Percentiles rank a stretch among this genome's conserved stretches.
phyloP scores from a whole-genome alignment of 2,888 invertebrate genomes.

The Saturnia pavonia region DNA sequence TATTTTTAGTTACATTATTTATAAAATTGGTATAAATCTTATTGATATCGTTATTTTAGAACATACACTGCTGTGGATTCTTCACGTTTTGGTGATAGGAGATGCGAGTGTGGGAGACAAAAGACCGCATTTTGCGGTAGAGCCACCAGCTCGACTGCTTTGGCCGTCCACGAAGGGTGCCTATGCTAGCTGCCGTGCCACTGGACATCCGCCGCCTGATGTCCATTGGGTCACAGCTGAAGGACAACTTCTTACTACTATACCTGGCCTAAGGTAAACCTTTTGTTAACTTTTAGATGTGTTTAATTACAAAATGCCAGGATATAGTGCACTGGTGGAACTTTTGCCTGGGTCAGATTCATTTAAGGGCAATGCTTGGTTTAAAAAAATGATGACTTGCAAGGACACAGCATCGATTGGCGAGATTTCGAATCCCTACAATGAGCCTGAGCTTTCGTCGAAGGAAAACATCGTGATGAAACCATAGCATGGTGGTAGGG shows the following conservation, averaged over 20 bases:
- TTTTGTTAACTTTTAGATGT: not conserved
- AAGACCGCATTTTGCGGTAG: slow-evolving; percentile 66
- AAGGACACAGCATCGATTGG: no score
- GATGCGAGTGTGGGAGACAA: slow-evolving; percentile 61
- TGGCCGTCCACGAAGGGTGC: slow-evolving; percentile 76
- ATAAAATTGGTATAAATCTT: no score
- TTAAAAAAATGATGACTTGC: no score
- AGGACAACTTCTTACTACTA: slow-evolving; percentile 72
- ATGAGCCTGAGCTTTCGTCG: no score
- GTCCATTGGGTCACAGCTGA: slow-evolving; percentile 75
- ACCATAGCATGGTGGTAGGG: no score
- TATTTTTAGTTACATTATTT: no score
- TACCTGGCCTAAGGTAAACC: slow-evolving; percentile 69
- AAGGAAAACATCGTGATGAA: no score
- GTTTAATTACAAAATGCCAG: no score
- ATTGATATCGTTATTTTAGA: not conserved
- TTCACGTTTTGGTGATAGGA: slow-evolving; percentile 49
- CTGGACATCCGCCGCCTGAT: slow-evolving; percentile 69
- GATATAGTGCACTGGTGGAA: no score
- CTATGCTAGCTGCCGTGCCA: slow-evolving; percentile 65
- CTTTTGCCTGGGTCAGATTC: no score
- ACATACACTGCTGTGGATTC: slow-evolving; percentile 39
- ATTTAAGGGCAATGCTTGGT: no score
- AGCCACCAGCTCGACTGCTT: slow-evolving; percentile 69
- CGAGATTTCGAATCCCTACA: no score